A percentile compares a stretch with the other conserved stretches of the same genome.
Conservation (phyloP, 2,113 vertebrate species). For the Gallinago paraguaiae region DNA sequence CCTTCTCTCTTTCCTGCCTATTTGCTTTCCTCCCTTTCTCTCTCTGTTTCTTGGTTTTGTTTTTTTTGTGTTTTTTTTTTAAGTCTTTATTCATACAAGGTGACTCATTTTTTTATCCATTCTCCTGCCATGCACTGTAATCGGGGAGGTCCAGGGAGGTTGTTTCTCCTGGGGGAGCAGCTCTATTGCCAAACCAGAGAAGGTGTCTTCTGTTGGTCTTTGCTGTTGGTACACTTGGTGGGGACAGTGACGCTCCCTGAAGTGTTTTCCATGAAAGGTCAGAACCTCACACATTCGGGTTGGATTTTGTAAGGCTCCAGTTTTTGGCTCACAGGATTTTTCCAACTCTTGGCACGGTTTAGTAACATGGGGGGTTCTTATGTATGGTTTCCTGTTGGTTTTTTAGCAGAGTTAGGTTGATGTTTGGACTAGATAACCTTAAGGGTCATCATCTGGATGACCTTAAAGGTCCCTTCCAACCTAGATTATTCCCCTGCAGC, state of each 20-base stretch:
- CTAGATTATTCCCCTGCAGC: no score
- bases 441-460: no score
- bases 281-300: neutral
- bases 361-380: no score
- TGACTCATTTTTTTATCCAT: neutral
- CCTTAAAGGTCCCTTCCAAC: no score
- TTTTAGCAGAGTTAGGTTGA: no score
- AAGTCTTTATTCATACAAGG: neutral
- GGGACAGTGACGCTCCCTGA: neutral
- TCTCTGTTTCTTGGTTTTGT: neutral
- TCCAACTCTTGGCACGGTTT: neutral
- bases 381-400: no score
- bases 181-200: neutral
- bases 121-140: neutral
- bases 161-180: neutral
- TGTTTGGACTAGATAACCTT: no score
- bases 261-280: rapidly evolving
- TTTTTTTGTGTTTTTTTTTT: neutral
- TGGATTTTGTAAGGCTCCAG: neutral
- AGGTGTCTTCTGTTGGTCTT: neutral
- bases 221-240: rapidly evolving
- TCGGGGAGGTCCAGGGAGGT: no score
- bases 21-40: neutral
- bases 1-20: neutral
- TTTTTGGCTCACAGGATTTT: neutral